Evolutionary conservation across 2,797 vertebrate species (phyloP).

Genomic region (Sebastes aleutianus): DNA sequence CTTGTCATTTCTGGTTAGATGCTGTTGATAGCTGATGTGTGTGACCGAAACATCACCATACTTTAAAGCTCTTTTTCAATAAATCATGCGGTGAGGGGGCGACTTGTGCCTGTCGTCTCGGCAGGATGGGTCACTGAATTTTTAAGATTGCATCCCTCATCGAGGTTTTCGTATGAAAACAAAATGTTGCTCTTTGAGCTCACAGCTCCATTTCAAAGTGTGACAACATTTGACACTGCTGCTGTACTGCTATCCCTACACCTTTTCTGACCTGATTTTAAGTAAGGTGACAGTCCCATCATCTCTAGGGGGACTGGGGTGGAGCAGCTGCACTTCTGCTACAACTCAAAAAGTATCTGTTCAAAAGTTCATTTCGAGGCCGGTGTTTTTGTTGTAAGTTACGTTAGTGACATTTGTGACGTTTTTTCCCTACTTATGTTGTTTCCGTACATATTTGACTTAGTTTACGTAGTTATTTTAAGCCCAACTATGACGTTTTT

Average conservation of each 20-base stretch:
- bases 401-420: too few relatives aligned
- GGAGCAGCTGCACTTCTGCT: not conserved
- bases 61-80: conserved; percentile 39
- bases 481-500: too few relatives aligned
- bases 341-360: not conserved
- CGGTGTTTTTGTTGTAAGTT: too few relatives aligned
- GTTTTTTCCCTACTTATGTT: too few relatives aligned
- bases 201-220: conserved; percentile 14
- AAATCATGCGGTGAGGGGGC: conserved; percentile 24
- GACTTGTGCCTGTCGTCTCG: not conserved
- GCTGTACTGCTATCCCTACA: not conserved
- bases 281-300: not conserved
- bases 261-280: not conserved
- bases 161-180: conserved; percentile 15
- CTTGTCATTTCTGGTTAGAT: conserved; percentile 37
- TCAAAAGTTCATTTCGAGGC: not conserved
- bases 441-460: too few relatives aligned
- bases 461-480: too few relatives aligned
- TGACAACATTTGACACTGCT: conserved; percentile 7
- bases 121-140: conserved; percentile 18
- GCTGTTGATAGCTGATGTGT: conserved; percentile 17
- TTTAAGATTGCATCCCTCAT: conserved; percentile 12
- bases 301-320: not conserved
- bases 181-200: conserved; percentile 27
- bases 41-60: conserved; percentile 37